Base-by-base conservation (phyloP, 2,888 invertebrate genomes). In the Drosophila pegasa region DNA sequence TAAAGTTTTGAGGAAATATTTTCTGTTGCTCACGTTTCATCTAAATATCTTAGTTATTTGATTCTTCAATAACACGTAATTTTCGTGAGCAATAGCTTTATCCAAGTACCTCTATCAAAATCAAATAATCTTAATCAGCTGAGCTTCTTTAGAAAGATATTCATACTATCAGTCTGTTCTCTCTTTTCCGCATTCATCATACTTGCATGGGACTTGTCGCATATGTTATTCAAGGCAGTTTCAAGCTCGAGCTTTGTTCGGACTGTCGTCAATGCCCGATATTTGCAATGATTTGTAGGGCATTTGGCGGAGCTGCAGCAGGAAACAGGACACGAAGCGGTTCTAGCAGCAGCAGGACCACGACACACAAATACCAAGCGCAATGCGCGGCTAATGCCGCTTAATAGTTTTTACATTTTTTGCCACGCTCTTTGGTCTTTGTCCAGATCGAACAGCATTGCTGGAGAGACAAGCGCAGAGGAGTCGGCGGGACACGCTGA, bases 351-450 rank as follows among this genome's bases (percentile, higher is more conserved):
- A 62, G 77, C 72, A 66, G 71, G 71, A 61, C 76, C 71, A 62
- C 77, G 77, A 75, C 77, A 76, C 74, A 71, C 66, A 78, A 82
- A 73, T 87, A 76, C 85, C 84, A 84, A 87, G 82, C 85, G 87
- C 68, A 81, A 76, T 62, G 86, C 78, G 80, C 80, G 68, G 84
- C 84, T 85, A 85, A 85, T 85, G 75, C 88, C 80, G 87, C 78
- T 88, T 88, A 84, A 85, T 86, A 88, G 88, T 83, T 85, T 88
- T 84, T 76, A 80, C 78, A 86, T 80, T 83, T 87, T 87, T 85
- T 68, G 62, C 59, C 48, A 55, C 48, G 67, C 55, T 71, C 66
- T 63, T 75, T 71, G 72, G 65, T 58, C 79, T 78, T 71, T 80
- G 74, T 82, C 67, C 37, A 47, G 35, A 22, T 14, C 20, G 38